A percentile compares a stretch with the other conserved stretches of the same genome.
phyloP scores from a whole-genome alignment of 2,888 invertebrate genomes.

The Agrypnus murinus region DNA sequence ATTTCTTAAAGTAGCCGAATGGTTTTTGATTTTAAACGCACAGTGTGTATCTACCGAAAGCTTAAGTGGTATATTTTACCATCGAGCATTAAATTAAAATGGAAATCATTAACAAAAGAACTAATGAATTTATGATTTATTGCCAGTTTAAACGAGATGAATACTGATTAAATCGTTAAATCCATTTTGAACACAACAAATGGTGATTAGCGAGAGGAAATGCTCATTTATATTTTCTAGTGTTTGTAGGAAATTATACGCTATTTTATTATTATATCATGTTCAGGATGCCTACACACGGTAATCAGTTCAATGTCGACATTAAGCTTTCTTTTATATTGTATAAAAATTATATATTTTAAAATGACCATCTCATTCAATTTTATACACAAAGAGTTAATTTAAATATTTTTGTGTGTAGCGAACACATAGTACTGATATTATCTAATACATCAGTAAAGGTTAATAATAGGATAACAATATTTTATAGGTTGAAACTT shows the following conservation, averaged over 20 bases:
- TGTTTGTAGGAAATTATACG: slow-evolving; percentile 12
- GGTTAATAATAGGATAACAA: too few relatives aligned
- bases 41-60: background rate
- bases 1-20: slow-evolving; percentile 11
- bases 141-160: slow-evolving; percentile 20
- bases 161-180: slow-evolving; percentile 18
- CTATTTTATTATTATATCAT: too few relatives aligned
- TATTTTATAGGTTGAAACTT: too few relatives aligned
- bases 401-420: too few relatives aligned
- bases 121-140: slow-evolving; percentile 25
- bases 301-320: too few relatives aligned
- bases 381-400: too few relatives aligned
- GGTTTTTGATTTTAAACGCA: background rate
- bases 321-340: too few relatives aligned
- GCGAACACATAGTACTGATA: too few relatives aligned
- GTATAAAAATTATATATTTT: too few relatives aligned
- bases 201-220: slow-evolving; percentile 19
- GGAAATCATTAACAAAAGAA: slow-evolving; percentile 7
- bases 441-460: too few relatives aligned
- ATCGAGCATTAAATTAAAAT: slow-evolving; percentile 12
- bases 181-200: slow-evolving; percentile 22
- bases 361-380: too few relatives aligned
- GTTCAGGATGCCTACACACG: too few relatives aligned
- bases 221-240: slow-evolving; percentile 22
- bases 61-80: slow-evolving; percentile 24